Evolutionary conservation across 2,888 invertebrate species (phyloP).

Genomic region (Athalia rosae): DNA sequence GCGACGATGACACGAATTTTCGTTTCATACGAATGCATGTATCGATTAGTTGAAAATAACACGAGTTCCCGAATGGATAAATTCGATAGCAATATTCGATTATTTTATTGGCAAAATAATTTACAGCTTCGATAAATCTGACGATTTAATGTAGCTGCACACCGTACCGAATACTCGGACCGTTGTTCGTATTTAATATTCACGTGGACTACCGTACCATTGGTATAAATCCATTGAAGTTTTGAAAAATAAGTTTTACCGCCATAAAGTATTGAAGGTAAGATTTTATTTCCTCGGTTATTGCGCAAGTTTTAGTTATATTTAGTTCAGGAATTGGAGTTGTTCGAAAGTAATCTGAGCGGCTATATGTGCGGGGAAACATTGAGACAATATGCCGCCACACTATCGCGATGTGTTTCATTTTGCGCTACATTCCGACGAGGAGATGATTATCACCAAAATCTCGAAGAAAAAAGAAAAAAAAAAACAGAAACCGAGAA

Average conservation of each 20-base stretch:
- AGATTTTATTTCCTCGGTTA: slow-evolving; percentile 43
- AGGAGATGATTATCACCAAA: slow-evolving; percentile 25
- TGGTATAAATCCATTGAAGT: neutral
- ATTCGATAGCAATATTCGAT: neutral
- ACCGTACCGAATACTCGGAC: neutral
- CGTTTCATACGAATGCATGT: neutral
- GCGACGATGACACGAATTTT: neutral
- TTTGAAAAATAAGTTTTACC: slow-evolving; percentile 14
- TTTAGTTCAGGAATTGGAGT: slow-evolving; percentile 45
- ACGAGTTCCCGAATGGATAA: neutral
- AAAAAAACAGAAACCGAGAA: no score
- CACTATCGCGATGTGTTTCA: slow-evolving; percentile 37
- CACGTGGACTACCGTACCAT: neutral
- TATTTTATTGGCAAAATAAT: neutral
- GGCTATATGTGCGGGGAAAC: slow-evolving; percentile 31
- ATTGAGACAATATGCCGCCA: slow-evolving; percentile 47
- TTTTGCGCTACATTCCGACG: slow-evolving; percentile 22
- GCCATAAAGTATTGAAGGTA: slow-evolving; percentile 28
- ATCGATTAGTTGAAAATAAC: neutral
- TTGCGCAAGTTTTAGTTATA: slow-evolving; percentile 40
- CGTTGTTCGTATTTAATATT: slow-evolving; percentile 21
- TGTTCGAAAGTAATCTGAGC: slow-evolving; percentile 46
- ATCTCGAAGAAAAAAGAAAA: neutral
- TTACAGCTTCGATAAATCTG: slow-evolving; percentile 14
- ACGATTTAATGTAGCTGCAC: neutral